A percentile compares a stretch with the other conserved stretches of the same genome.
phyloP scores from a whole-genome alignment of 1,140 invertebrate species.

The Drosophila sucinea region DNA sequence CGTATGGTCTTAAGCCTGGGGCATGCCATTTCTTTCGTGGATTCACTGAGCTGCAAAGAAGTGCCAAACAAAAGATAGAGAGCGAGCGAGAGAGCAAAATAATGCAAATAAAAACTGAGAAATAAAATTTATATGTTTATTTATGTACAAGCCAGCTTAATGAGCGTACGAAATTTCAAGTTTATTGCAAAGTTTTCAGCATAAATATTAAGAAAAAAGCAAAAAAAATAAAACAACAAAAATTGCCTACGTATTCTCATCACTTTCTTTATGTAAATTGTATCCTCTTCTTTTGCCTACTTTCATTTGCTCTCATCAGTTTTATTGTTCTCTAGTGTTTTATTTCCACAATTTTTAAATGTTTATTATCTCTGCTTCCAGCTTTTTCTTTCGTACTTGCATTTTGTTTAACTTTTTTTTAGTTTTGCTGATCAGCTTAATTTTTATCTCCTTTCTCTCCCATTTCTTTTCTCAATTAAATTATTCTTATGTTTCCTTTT shows the following conservation, averaged over 20 bases:
- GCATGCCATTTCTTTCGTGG: conserved; percentile 32
- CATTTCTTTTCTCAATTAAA: too few relatives aligned
- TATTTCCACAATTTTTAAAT: background rate
- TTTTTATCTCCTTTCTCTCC: too few relatives aligned
- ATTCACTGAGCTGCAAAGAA: conserved; percentile 49
- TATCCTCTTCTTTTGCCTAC: background rate
- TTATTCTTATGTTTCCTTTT: too few relatives aligned
- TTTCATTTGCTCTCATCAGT: background rate
- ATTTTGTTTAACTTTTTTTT: too few relatives aligned
- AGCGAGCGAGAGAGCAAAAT: conserved; percentile 20
- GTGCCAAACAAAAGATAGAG: conserved; percentile 32
- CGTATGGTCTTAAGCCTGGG: conserved; percentile 12
- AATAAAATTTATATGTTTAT: conserved; percentile 40
- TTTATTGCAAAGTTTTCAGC: conserved; percentile 11
- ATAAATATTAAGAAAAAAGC: background rate
- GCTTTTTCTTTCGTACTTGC: too few relatives aligned
- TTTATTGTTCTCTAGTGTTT: background rate
- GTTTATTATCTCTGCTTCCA: too few relatives aligned
- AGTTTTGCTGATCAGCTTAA: too few relatives aligned
- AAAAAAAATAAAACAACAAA: too few relatives aligned
- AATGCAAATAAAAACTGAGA: conserved; percentile 35
- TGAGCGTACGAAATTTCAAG: conserved; percentile 35
- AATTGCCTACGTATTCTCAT: background rate
- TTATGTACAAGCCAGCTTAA: conserved; percentile 30
- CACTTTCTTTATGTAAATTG: background rate